Base-by-base conservation (phyloP, 2,888 invertebrate genomes). In the Lasioglossum morio region DNA sequence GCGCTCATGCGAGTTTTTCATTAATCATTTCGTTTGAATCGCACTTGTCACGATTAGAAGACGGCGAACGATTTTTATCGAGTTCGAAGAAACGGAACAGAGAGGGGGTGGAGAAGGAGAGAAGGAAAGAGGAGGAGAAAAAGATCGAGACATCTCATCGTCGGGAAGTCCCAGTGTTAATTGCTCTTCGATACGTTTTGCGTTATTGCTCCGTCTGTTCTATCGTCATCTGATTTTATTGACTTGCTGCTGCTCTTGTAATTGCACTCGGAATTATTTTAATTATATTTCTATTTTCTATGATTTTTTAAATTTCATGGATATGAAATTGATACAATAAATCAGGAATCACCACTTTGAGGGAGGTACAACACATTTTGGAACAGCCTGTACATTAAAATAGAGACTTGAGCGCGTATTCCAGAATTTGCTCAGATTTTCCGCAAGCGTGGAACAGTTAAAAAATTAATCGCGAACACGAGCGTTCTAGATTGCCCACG, bases 131-230 rank as follows among this genome's bases (percentile, higher is more conserved):
- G 60, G 72, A 81, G 53, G 60, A 23, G 46, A 79, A 60, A 72
- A 81, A 34, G 34, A 80, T 53, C 57, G 43, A 57, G 12, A 34
- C 3, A n/a, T 37, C 19, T 46, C 19, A 63, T 75, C 14, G 16
- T 16, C 23, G 43, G 37, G 12, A 37, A 63, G 23, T 66, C 19
- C 12, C 19, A 48, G 27, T 10, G 19, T 80, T 82, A 74, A 82
- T 82, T 82, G 57, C 82, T 70, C 37, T 27, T 70, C 69, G 46
- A 82, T 82, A 82, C 57, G 46, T 82, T 53, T 60, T 57, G 27
- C 82, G 74, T 57, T 27, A 46, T n/a, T 57, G 27, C 74, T 82
- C 70, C 82, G 63, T 66, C 63, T 30, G 14, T 14, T n/a, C 14
- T 27, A 30, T 34, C 34, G 19, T 34, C 66, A 66, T 34, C 8